phyloP scores from a whole-genome alignment of 2,888 invertebrate species.

The Siphlonurus alternatus region DNA sequence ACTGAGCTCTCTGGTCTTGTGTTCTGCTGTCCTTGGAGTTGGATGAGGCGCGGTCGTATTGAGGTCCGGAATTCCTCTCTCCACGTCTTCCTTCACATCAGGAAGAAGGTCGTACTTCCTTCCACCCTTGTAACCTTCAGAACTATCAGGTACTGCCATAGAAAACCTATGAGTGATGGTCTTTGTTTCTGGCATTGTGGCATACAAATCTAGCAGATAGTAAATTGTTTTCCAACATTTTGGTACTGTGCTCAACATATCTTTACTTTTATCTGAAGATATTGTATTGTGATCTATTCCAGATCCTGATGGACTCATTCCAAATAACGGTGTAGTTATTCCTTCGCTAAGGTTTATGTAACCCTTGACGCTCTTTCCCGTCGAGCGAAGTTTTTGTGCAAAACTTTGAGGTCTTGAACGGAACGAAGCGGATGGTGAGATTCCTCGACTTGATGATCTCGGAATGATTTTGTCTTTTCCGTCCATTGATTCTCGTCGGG shows the following conservation, averaged over 20 bases:
- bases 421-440: slow-evolving; percentile 38
- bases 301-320: slow-evolving; percentile 41
- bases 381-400: slow-evolving; percentile 71
- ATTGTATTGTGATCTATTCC: slow-evolving; percentile 34
- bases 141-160: slow-evolving; percentile 43
- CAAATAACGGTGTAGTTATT: slow-evolving; percentile 48
- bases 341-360: slow-evolving; percentile 70
- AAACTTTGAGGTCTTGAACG: slow-evolving; percentile 59
- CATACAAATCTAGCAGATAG: slow-evolving; percentile 79
- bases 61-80: slow-evolving; percentile 24
- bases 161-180: slow-evolving; percentile 70
- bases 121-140: slow-evolving; percentile 44
- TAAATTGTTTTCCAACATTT: slow-evolving; percentile 92
- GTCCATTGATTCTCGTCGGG: slow-evolving; percentile 10
- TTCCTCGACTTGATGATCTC: slow-evolving; percentile 16
- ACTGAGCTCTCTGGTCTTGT: slow-evolving; percentile 25
- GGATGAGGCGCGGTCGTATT: neutral
- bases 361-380: slow-evolving; percentile 65
- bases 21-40: slow-evolving; percentile 15
- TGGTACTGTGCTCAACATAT: slow-evolving; percentile 27
- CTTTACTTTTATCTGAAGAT: slow-evolving; percentile 32
- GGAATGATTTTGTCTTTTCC: slow-evolving; percentile 12
- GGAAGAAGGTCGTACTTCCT: slow-evolving; percentile 38
- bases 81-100: slow-evolving; percentile 39
- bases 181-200: slow-evolving; percentile 88